Evolutionary conservation across 2,797 vertebrate species (phyloP).

Genomic region (Coracias cyanogaster): DNA sequence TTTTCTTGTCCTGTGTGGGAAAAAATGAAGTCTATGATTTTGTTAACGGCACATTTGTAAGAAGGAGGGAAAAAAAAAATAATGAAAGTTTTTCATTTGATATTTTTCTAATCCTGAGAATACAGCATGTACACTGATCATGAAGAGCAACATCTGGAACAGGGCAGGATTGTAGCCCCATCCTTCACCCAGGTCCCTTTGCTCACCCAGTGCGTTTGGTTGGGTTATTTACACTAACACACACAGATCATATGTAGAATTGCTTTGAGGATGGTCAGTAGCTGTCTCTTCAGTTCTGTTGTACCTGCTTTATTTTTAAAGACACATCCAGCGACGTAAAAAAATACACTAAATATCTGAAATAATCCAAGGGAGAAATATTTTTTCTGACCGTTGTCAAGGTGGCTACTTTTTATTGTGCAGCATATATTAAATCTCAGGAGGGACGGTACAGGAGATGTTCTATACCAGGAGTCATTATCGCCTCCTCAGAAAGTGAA

Average conservation of each 20-base stretch:
- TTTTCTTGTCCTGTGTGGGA: background rate
- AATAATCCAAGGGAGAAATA: background rate
- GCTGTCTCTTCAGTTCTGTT: background rate
- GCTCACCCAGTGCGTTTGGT: accelerated
- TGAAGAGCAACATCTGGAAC: background rate
- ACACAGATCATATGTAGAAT: accelerated
- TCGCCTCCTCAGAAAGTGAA: constrained; percentile 26
- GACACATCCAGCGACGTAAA: background rate
- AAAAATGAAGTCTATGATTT: background rate
- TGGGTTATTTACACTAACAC: background rate
- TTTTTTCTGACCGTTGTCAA: background rate
- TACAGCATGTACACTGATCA: background rate
- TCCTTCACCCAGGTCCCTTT: background rate
- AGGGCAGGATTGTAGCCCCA: background rate
- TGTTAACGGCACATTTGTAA: background rate
- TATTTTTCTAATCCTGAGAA: background rate
- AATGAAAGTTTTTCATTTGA: background rate
- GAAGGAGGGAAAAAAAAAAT: background rate
- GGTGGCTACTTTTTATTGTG: background rate
- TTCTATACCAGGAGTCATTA: background rate
- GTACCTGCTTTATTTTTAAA: background rate
- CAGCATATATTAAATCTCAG: background rate
- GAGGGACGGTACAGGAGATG: background rate
- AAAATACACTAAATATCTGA: background rate
- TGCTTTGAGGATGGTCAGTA: background rate